phyloP scores from a whole-genome alignment of 2,113 vertebrate genomes.

The Oreocharis arfaki region DNA sequence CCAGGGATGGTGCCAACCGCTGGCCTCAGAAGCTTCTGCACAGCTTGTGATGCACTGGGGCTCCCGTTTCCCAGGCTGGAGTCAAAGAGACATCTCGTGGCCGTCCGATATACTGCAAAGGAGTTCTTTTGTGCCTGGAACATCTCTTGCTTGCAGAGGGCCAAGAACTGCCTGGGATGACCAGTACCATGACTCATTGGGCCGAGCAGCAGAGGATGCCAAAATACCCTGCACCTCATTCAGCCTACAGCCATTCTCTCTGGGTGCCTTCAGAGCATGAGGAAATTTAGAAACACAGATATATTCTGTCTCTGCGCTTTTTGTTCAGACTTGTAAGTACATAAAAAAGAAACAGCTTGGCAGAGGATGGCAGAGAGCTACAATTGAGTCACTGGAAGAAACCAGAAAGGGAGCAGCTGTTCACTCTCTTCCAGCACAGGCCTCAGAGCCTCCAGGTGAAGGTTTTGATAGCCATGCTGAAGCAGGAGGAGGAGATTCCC shows the following conservation, averaged over 20 bases:
- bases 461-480: background rate
- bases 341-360: background rate
- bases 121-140: background rate
- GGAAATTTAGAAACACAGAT: background rate
- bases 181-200: rapidly evolving
- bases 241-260: background rate
- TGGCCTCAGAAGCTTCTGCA: background rate
- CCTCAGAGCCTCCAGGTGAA: background rate
- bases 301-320: background rate
- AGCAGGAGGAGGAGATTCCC: background rate
- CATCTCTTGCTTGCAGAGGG: background rate
- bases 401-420: background rate
- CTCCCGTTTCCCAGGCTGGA: background rate
- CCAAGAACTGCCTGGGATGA: background rate
- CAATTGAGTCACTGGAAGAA: background rate
- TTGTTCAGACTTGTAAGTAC: background rate
- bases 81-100: conserved; percentile 54
- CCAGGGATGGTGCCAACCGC: background rate
- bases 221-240: background rate
- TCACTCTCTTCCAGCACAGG: background rate
- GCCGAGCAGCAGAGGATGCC: background rate
- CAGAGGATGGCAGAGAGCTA: background rate
- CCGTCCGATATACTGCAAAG: conserved; percentile 15
- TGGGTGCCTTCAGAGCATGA: background rate
- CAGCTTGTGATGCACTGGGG: background rate